Conservation (phyloP, 2,113 vertebrate species). For the Ictidomys tridecemlineatus region DNA sequence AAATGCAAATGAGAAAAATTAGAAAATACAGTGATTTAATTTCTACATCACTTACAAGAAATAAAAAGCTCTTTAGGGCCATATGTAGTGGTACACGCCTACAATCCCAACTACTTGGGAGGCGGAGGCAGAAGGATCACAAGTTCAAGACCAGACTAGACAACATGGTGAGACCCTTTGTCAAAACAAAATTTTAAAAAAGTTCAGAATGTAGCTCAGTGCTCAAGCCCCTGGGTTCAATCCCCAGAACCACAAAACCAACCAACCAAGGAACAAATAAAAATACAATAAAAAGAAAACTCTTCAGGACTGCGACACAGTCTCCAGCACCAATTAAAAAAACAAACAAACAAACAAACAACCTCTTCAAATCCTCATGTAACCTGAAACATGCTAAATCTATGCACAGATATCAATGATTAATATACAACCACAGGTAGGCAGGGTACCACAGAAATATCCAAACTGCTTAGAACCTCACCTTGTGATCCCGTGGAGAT, state of each 20-base stretch:
- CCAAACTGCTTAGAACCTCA: background rate
- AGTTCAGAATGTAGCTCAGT: too few species aligned
- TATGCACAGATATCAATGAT: background rate
- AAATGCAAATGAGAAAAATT: background rate
- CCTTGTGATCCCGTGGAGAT: background rate
- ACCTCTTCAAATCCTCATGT: background rate
- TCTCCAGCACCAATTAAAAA: background rate
- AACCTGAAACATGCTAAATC: background rate
- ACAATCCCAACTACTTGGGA: background rate
- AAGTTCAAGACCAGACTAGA: background rate
- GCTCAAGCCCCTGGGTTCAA: too few species aligned
- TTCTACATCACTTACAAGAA: background rate
- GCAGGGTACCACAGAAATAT: background rate
- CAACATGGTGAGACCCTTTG: background rate
- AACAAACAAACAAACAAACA: background rate
- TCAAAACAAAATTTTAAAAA: background rate
- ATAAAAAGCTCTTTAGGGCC: background rate
- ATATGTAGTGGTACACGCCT: background rate
- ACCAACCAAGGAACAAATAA: too few species aligned
- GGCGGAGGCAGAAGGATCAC: background rate
- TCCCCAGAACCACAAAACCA: too few species aligned
- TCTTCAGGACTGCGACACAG: background rate
- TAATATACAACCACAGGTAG: too few species aligned
- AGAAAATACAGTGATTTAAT: background rate
- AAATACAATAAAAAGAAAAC: background rate